phyloP scores from a whole-genome alignment of 2,113 vertebrate genomes.

The Megatriorchis doriae region DNA sequence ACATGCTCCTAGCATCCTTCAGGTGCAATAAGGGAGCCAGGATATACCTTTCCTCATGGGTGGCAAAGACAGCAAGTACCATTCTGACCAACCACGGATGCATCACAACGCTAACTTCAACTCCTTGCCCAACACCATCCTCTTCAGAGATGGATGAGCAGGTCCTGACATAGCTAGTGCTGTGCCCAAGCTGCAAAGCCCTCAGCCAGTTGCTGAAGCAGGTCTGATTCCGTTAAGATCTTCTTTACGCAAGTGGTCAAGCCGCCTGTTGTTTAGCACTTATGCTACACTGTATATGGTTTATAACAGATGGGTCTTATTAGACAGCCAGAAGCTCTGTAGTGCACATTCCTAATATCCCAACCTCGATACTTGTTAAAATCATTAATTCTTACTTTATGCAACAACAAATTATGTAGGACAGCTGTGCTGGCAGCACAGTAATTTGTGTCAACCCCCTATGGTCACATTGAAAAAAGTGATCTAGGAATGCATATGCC shows the following conservation, averaged over 20 bases:
- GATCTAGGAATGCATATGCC: neutral
- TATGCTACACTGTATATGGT: neutral
- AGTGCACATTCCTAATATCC: neutral
- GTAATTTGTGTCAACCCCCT: neutral
- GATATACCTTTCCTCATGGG: neutral
- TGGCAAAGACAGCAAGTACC: neutral
- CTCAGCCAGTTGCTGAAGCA: neutral
- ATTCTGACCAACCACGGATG: neutral
- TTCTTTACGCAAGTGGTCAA: neutral
- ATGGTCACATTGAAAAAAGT: neutral
- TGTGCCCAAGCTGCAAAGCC: neutral
- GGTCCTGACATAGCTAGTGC: no score
- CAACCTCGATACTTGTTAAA: neutral
- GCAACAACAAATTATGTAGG: neutral
- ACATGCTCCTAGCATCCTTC: neutral
- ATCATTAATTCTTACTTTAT: neutral
- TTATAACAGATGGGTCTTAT: neutral
- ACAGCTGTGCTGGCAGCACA: neutral
- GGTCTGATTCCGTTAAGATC: neutral
- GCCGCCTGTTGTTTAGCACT: neutral
- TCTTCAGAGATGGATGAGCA: neutral
- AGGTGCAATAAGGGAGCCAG: neutral
- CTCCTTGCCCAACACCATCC: neutral
- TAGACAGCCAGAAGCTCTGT: neutral
- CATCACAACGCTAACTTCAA: neutral